Base-by-base conservation (phyloP, 2,797 vertebrate genomes). In the Pipistrellus pygmaeus region DNA sequence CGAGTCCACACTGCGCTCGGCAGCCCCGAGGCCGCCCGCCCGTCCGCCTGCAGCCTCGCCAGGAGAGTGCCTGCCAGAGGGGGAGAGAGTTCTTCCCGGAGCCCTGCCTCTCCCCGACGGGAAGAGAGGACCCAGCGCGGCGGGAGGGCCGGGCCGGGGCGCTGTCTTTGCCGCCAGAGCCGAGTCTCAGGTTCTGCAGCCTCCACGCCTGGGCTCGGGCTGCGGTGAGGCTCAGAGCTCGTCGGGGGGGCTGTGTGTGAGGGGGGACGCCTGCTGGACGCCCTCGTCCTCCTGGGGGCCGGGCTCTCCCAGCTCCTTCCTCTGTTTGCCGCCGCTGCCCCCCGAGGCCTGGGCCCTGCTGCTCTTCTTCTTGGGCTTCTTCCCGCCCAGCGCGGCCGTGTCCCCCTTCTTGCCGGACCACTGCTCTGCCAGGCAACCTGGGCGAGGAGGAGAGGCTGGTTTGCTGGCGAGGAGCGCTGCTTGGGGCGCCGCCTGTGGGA, bases 381-480 rank as follows among this genome's bases (percentile, higher is more conserved):
- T 99, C 91, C 98, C 98, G 0, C 98, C 98, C 0, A 98, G 85
- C 0, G 98, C 97, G 0, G 98, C 99, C 21, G 92, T 93, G 94
- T 99, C 99, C 3, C 99, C 99, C 95, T 99, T 99, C 98, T 98
- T 99, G 96, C 97, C 98, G 0, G 51, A 85, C 99, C 98, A 99
- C 2, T 96, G 88, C 96, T 99, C 99, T 0, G 96, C 81, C 96
- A 99, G 98, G 95, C 99, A 99, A 92, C 98, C 99, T 99, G 97
- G 51, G 66, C 46, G 44, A 76, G 32, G 75, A 15, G 1, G 72
- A 17, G 2, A 76, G 55, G 4, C n/a, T 10, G 68, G 46, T 25
- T 27, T 80, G 76, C 87, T 46, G 51, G 66, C 3, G 44, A 64
- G 72, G 46, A 27, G 81, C 25, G 17, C 17, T 0, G 21, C 32